Base-by-base conservation (phyloP, 2,888 invertebrate species). In the Platycnemis pennipes region DNA sequence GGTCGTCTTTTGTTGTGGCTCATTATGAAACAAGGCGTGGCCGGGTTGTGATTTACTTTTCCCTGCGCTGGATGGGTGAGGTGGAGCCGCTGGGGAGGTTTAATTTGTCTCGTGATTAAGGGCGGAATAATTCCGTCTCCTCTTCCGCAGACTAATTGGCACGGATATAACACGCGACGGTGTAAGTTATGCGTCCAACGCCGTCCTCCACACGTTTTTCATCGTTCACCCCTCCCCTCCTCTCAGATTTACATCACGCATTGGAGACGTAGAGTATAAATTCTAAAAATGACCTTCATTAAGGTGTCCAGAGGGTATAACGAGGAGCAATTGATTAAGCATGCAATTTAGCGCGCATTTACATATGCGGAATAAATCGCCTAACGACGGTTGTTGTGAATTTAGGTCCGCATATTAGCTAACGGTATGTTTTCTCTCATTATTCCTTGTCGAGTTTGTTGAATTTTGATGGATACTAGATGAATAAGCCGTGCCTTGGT, bases 11-110 rank as follows among this genome's bases (percentile, higher is more conserved):
- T 91, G 91, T 91, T 91, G 8, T 63, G 91, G 91, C 63, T 91
- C 91, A 69, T 91, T 91, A 91, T 26, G 63, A 63, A 63, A 37
- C 63, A 42, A n/a, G 91, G 91, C 91, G 91, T 91, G 63, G 63
- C 91, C 53, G 37, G 37, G 88, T 53, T 16, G 69, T n/a, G 42
- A 42, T 56, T 63, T 56, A 91, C 63, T 63, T 56, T 42, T 44
- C 63, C 26, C 56, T 63, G 77, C n/a, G 37, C 11, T 13, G 37
- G 77, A 37, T 37, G 77, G 63, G 63, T n/a, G 91, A 56, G 44
- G 44, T n/a, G 44, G 44, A 69, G 44, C 44, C 44, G 56, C 42
- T 16, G 19, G 91, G 91, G 37, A 22, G 37, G 63, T 63, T 56
- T 91, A 63, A 56, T 91, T 53, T 91, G 53, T 56, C 5, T 63